Base-by-base conservation (phyloP, 2,888 invertebrate species). In the Chaetogeoica ovagalla region DNA sequence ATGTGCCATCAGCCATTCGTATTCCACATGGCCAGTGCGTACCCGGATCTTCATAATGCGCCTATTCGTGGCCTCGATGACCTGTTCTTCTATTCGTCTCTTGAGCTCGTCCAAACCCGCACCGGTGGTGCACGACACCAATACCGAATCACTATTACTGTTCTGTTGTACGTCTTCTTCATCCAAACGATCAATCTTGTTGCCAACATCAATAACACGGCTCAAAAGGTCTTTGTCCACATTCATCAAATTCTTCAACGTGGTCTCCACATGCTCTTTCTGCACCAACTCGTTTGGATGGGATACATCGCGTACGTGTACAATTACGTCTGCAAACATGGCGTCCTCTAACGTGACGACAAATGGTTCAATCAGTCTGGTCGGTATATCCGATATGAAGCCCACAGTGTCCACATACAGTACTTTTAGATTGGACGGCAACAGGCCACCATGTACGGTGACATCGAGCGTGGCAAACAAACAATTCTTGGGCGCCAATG, bases 391-490 rank as follows among this genome's bases (percentile, higher is more conserved):
- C 7, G 93, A 91, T 85, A 96, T 93, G 85, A 95, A 96, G 0
- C 95, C 95, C 60, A 95, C 93, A 0, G 95, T 96, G 86, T 96
- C 95, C 83, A 94, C 90, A 84, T 90, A 94, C 0, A 94, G 86
- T 17, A 92, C 89, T 84, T 90, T 88, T 84, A 93, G 85, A 82
- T 88, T 89, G 63, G 89, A 90, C 0, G 93, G 93, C 81, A 94
- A 86, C 9, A 86, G 73, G 0, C 93, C 94, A 19, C 88, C 88
- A 86, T 96, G 94, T 17, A 91, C 88, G 0, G 94, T 94, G 0
- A 94, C 93, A 86, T 96, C 95, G 30, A 96, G 87, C 0, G 95
- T 96, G 0, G 95, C 95, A 87, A 95, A 95, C 39, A 96, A 87
- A 84, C 91, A 89, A 87, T 95, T 89, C 83, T 89, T 88, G 0